Percentiles rank a stretch among this genome's conserved stretches.
These are phyloP conservation scores for Achatina immaculata DNA, from an alignment of 1,140 invertebrate genomes.

Conservation along the genomic window DNA sequence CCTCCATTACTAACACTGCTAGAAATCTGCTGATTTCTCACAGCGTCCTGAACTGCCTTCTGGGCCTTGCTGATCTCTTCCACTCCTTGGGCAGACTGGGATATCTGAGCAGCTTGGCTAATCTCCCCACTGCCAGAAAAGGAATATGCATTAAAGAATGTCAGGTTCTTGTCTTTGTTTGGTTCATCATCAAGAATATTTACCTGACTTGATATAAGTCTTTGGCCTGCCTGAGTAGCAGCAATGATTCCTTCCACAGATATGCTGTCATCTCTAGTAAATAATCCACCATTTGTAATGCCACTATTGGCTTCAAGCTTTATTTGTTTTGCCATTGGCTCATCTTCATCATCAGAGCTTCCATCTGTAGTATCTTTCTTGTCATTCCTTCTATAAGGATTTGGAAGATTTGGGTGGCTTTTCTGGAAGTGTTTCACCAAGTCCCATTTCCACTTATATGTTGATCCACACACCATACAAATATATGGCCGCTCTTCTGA, in stretches of 20 bases:
- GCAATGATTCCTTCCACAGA: conserved; percentile 49
- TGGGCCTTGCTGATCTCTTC: conserved; percentile 23
- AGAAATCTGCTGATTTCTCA: neutral
- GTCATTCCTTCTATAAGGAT: conserved; percentile 69
- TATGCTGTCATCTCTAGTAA: conserved; percentile 39
- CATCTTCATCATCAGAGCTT: conserved; percentile 34
- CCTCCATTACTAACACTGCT: neutral
- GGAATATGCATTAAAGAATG: neutral
- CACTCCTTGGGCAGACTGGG: neutral
- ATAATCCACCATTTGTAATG: neutral
- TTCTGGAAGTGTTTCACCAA: conserved; percentile 71
- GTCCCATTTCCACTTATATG: conserved; percentile 71
- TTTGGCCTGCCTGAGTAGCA: conserved; percentile 46
- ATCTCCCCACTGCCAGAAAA: neutral
- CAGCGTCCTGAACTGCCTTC: conserved; percentile 29
- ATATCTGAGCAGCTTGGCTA: neutral
- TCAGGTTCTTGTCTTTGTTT: conserved; percentile 1
- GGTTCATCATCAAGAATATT: conserved; percentile 46
- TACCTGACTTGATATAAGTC: conserved; percentile 41
- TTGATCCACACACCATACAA: conserved; percentile 70
- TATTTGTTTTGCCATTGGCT: conserved; percentile 16
- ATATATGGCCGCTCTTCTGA: conserved; percentile 68
- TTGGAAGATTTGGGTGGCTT: conserved; percentile 66
- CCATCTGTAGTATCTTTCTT: conserved; percentile 36
- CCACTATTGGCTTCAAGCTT: conserved; percentile 20